Conservation (phyloP, 2,797 vertebrate species). For the Syndactyla subalaris region DNA sequence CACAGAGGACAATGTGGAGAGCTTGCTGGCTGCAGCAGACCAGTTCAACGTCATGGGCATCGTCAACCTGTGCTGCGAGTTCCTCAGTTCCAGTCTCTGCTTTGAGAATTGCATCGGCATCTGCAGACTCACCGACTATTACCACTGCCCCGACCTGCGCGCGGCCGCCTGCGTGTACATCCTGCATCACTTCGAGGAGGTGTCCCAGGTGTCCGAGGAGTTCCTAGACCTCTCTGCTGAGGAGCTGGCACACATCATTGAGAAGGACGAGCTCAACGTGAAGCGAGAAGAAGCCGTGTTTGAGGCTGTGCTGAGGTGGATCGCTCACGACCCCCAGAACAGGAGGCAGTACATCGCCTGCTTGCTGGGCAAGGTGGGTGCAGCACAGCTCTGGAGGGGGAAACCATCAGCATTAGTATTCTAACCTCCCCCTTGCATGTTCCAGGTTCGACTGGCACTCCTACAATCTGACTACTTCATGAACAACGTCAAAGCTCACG, state of each 20-base stretch:
- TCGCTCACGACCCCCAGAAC: slow-evolving; percentile 65
- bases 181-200: slow-evolving; percentile 81
- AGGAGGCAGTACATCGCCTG: slow-evolving; percentile 73
- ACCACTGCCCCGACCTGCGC: slow-evolving; percentile 66
- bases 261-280: slow-evolving; percentile 81
- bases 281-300: slow-evolving; percentile 77
- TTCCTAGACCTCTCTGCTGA: slow-evolving; percentile 75
- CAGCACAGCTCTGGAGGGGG: not conserved
- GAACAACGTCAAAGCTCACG: slow-evolving; percentile 76
- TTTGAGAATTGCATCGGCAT: slow-evolving; percentile 83
- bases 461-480: slow-evolving; percentile 77
- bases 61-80: slow-evolving; percentile 75
- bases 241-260: slow-evolving; percentile 77
- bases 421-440: not conserved
- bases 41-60: slow-evolving; percentile 78
- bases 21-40: slow-evolving; percentile 78
- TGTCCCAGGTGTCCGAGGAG: slow-evolving; percentile 72
- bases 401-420: not conserved
- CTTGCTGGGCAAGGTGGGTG: slow-evolving; percentile 79
- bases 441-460: slow-evolving; percentile 77
- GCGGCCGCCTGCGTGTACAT: slow-evolving; percentile 77
- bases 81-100: slow-evolving; percentile 77
- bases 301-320: slow-evolving; percentile 80
- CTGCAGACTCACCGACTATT: slow-evolving; percentile 75
- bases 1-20: slow-evolving; percentile 73